Evolutionary conservation across 2,113 vertebrate genomes (phyloP), one percentile per base, ranked within the genome.

Genomic region (Tamias sibiricus): DNA sequence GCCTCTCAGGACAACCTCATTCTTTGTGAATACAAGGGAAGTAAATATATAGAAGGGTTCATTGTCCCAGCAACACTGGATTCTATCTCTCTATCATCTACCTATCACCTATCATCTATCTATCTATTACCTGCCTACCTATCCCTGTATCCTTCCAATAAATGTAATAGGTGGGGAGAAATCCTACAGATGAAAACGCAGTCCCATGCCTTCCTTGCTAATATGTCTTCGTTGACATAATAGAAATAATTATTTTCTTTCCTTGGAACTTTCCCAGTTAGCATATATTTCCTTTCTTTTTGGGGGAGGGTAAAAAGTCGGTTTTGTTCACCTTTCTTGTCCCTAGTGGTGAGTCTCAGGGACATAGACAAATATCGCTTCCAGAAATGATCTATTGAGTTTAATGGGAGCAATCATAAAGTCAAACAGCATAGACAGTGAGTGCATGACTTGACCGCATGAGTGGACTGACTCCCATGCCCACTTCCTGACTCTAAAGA

Each of bases 31-130:
- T 77, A 44, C 22, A 92, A 75, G 4, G 8, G n/a, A 47, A 69
- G 17, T 42, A 14, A 16, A 37, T 75, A 28, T 72, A 47, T 13
- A 69, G 5, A 79, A 68, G 1, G 8, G 2, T 26, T 44, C 40
- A 72, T 3, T 6, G 1, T 37, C 1, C 10, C 2, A 30, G 30
- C 17, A 89, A 75, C 4, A 82, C 0, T 28, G 16, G 2, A 40
- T n/a, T 59, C 24, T 57, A 24, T 57, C 19, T 57, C 22, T 57
- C 20, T 57, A 22, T 57, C 20, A 57, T 57, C 57, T 57, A 24
- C 19, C 20, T 57, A 54, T 54, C 52, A 57, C 5, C 57, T 57
- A 57, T 57, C 24, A 59, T 59, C 57, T 59, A 9, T 59, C 22
- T 59, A 20, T 57, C 52, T 19, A 59, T 9, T 59, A 59, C 17